Conservation (phyloP, 2,888 invertebrate genomes). For the Chrysolina americana region DNA sequence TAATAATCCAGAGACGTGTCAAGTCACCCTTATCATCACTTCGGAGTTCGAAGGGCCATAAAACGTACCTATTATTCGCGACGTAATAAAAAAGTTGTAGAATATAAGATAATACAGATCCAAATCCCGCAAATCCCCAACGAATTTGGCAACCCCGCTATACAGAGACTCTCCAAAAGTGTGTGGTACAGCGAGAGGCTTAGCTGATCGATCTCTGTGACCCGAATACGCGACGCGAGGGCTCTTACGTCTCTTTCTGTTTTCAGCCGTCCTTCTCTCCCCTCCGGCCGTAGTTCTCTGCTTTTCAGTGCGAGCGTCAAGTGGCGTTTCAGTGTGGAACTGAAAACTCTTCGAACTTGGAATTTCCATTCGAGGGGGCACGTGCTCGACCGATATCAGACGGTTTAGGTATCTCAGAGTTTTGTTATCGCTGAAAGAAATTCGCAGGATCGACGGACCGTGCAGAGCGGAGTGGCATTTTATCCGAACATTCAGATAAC, state of each 20-base stretch:
- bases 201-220: conserved; percentile 50
- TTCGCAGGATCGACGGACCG: background rate
- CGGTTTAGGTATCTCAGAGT: conserved; percentile 10
- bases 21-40: conserved; percentile 11
- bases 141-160: conserved; percentile 24
- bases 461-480: too few relatives aligned
- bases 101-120: conserved; percentile 20
- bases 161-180: conserved; percentile 13
- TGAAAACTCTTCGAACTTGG: conserved; percentile 37
- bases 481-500: too few relatives aligned
- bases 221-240: conserved; percentile 51
- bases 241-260: background rate
- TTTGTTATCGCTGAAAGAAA: conserved; percentile 5
- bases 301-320: conserved; percentile 39
- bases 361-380: conserved; percentile 40
- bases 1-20: background rate
- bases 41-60: conserved; percentile 8
- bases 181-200: conserved; percentile 29
- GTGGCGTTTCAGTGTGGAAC: conserved; percentile 43
- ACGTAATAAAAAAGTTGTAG: conserved; percentile 22
- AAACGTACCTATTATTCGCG: conserved; percentile 21
- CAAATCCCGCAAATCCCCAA: conserved; percentile 14
- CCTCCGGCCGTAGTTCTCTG: conserved; percentile 26
- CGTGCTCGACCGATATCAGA: conserved; percentile 35
- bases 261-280: conserved; percentile 8